Base-by-base conservation (phyloP, 2,113 vertebrate species). In the Collichthys lucidus region DNA sequence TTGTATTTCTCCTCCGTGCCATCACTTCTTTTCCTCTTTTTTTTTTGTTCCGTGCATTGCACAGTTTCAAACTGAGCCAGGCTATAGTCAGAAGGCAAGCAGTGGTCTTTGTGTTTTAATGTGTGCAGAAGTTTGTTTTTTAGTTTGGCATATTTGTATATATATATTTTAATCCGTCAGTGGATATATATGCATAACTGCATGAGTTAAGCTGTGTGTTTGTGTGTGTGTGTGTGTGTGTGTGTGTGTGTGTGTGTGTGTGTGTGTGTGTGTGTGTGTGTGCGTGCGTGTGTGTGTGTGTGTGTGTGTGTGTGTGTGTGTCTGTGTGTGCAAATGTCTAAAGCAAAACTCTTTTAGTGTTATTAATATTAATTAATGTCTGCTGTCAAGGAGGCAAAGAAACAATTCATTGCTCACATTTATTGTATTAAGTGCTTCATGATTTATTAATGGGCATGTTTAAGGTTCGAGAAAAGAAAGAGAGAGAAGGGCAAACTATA, bases 361-460 rank as follows among this genome's bases (percentile, higher is more conserved):
- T 85, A 90, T 94, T 94, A 95, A 94, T 94, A 94, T 94, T 94
- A 91, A 94, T 94, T 93, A 94, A 89, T 82, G 86, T 79, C 75
- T 80, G 82, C 91, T 93, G 90, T 93, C 93, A 89, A 70, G 20
- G 82, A 80, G 69, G 78, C 86, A 81, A 40, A 85, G 91, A 89
- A 91, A 91, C 86, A 90, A 92, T 93, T 92, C 88, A 92, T 93
- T 87, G 87, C 90, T 86, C 88, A 74, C 84, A 79, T 92, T 92
- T 93, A 88, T 85, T 78, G 83, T 85, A 86, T 92, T 90, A 94
- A 90, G 92, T 89, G 80, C 84, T 70, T 86, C 79, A 78, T 93
- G 93, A 90, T 93, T 95, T 93, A 93, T 95, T 88, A 86, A 93
- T 91, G 89, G 55, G 9, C 40, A 29, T 89, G 89, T 91, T 89